Base-by-base conservation (phyloP, 37 sponge, comb jelly and placozoan genomes). In the Spongilla lacustris region DNA sequence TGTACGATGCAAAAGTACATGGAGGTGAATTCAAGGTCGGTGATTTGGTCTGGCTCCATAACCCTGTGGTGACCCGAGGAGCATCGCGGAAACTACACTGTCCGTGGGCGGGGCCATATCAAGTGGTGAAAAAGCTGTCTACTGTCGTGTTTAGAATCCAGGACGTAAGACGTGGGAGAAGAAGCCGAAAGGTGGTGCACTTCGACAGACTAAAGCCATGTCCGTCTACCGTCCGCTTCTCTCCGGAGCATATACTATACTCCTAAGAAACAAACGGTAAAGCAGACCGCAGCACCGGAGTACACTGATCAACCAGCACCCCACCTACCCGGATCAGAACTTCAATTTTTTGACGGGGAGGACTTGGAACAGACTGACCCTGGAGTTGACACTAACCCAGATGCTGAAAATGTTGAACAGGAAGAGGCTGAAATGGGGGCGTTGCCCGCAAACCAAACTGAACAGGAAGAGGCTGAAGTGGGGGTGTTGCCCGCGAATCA, bases 71-170 rank as follows among this genome's bases (percentile, higher is more conserved):
- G 5, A 11, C 73, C 17, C 2, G 34, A 30, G 79, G 73, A 8
- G 69, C 68, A 19, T 28, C 80, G 23, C 41, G 50, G 58, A 86
- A 86, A 22, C 80, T 86, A 24, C 87, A 86, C 50, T 46, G 74
- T 25, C 80, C 80, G 24, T 86, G 87, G 87, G 70, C 32, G 36
- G 87, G 87, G 23, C 87, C 87, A 50, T 86, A 69, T 66, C 27
- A 50, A 32, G 73, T 86, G 32, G 25, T 86, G 23, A 67, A 68
- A 35, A 74, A 50, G 24, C 4, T 85, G 13, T 78, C 86, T 31
- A 79, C 77, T 41, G 50, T 28, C 29, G 36, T 50, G 13, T 85
- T 78, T 68, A n/a, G 79, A 25, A 78, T 85, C 31, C 78, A 85
- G 72, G 22, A 84, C 36, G 9, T 41, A 29, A 27, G 31, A 23